A percentile compares a stretch with the other conserved stretches of the same genome.
Conservation (phyloP, 2,888 invertebrate species). For the Heterodera filipjevi region DNA sequence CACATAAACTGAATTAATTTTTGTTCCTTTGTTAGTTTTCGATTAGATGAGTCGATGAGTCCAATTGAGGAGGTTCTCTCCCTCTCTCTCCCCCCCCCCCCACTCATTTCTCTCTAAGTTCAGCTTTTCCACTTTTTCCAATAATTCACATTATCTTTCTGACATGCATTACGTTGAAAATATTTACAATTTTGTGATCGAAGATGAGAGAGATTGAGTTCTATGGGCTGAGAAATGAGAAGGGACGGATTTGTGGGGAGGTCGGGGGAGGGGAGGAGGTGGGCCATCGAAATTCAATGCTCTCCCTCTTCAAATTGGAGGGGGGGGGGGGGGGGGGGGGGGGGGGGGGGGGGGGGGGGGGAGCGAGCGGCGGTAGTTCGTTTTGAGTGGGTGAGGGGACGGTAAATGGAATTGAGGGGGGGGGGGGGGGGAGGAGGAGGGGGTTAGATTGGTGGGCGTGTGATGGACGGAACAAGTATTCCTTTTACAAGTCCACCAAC, state of each 20-base stretch:
- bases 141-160: not conserved
- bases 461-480: conserved; percentile 10
- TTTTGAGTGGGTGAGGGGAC: conserved; percentile 20
- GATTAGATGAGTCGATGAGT: too few relatives aligned
- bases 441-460: not conserved
- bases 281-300: conserved; percentile 8
- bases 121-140: not conserved
- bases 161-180: not conserved
- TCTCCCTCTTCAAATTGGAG: conserved; percentile 14
- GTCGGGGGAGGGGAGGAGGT: conserved; percentile 16
- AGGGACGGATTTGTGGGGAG: too few relatives aligned
- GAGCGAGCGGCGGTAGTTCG: too few relatives aligned
- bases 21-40: too few relatives aligned
- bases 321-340: not conserved
- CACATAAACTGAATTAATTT: too few relatives aligned
- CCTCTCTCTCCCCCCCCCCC: too few relatives aligned
- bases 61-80: too few relatives aligned
- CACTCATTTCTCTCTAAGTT: too few relatives aligned
- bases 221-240: not conserved
- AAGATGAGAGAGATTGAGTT: not conserved
- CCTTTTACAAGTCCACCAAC: not conserved
- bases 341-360: not conserved
- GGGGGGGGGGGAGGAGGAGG: not conserved
- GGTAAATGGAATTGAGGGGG: not conserved
- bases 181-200: conserved; percentile 3